Base-by-base conservation (phyloP, 2,797 vertebrate species). In the Lutra lutra region DNA sequence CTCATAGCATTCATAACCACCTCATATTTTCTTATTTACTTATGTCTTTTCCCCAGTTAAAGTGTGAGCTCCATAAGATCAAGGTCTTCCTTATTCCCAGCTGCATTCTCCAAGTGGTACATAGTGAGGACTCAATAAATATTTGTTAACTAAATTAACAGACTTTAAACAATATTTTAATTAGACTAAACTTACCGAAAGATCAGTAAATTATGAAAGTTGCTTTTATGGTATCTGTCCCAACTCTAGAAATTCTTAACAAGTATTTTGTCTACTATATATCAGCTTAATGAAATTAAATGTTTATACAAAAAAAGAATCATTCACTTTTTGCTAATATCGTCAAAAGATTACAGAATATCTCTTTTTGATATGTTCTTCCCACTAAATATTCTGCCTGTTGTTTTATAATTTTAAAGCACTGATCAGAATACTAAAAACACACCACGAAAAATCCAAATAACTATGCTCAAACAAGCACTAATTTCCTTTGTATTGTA, bases 331-430 rank as follows among this genome's bases (percentile, higher is more conserved):
- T 86, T 64, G 27, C 7, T 90, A 97, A 62, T 25, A 43, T 7
- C 73, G 25, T 73, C 85, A 80, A 70, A 90, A 95, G 10, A 89
- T 58, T 62, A 95, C 3, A 95, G 62, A 96, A 46, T 60, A 70
- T 96, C 72, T 54, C 85, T 78, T 88, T 94, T 90, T 68, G 60
- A 32, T 89, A 84, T 78, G 43, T 85, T 27, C n/a, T 90, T 97
- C 3, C 73, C 21, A 84, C 13, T 90, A 40, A 90, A 82, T 70
- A 93, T 72, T 77, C n/a, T 25, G 21, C n/a, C 48, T 68, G 6
- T 35, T 68, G 8, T 35, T 87, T 95, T 40, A 89, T 38, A 87
- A 88, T 95, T 95, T 94, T 86, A 95, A 95, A 96, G 5, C 60
- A 88, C 7, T 89, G 29, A 91, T 40, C 46, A 70, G 64, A 92